phyloP scores from a whole-genome alignment of 2,797 vertebrate species.

The Aldrovandia affinis region DNA sequence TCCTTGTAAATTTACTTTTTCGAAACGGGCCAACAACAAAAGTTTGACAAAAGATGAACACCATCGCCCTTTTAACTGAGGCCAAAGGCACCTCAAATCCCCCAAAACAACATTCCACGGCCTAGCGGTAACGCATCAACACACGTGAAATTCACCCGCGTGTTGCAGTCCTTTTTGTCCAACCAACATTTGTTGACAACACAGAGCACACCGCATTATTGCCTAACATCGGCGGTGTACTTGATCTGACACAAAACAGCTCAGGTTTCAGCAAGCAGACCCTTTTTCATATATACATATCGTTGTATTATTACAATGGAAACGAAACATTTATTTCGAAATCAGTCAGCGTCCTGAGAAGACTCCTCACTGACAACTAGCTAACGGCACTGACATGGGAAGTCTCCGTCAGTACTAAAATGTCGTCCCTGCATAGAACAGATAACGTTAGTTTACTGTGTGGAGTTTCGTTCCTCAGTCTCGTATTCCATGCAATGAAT shows the following conservation, averaged over 20 bases:
- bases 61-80: background rate
- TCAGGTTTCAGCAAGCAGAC: background rate
- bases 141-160: background rate
- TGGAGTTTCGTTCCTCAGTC: background rate
- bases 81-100: too few relatives aligned
- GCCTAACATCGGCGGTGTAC: background rate
- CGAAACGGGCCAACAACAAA: background rate
- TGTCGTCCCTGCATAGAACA: slow-evolving; percentile 5
- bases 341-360: background rate
- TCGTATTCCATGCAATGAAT: background rate
- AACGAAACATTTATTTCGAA: background rate
- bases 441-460: background rate
- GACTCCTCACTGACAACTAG: background rate
- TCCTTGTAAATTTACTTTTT: background rate
- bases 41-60: background rate
- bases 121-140: background rate
- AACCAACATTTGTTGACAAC: slow-evolving; percentile 9
- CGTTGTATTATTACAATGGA: background rate
- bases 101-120: background rate
- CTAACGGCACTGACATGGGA: background rate
- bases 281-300: background rate
- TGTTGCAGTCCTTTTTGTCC: background rate
- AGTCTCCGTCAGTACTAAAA: background rate
- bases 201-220: background rate
- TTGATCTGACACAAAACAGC: background rate